phyloP scores from a whole-genome alignment of 2,888 invertebrate genomes.

The Phaonia tiefii region DNA sequence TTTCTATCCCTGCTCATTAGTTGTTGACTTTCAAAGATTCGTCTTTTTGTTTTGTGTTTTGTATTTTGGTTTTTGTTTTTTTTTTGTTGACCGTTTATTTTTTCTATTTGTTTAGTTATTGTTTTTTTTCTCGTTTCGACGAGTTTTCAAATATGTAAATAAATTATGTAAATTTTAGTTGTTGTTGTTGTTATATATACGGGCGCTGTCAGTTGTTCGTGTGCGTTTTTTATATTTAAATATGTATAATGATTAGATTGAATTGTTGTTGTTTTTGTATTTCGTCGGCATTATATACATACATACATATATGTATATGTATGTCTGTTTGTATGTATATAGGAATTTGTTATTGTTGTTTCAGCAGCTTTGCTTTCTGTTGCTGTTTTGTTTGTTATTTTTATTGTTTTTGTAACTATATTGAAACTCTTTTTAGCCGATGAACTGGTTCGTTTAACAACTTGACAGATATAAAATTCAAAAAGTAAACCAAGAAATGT shows the following conservation, averaged over 20 bases:
- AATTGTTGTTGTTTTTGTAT: background rate
- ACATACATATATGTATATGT: too few species aligned
- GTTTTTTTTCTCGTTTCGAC: too few species aligned
- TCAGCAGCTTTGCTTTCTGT: background rate
- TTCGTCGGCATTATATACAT: too few species aligned
- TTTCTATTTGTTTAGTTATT: background rate
- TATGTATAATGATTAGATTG: background rate
- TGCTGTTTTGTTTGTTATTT: background rate
- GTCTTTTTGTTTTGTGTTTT: too few species aligned
- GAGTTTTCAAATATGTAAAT: slow-evolving; percentile 55
- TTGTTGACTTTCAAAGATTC: too few species aligned
- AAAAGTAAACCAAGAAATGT: slow-evolving; percentile 3
- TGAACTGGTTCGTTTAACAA: slow-evolving; percentile 32
- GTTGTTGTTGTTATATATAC: slow-evolving; percentile 2
- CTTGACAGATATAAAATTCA: slow-evolving; percentile 12
- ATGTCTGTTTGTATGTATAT: background rate
- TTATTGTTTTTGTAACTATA: background rate
- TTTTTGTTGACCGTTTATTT: background rate
- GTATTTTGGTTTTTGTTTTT: too few species aligned
- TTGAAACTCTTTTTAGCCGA: background rate
- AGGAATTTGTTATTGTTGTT: background rate
- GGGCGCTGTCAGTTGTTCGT: background rate
- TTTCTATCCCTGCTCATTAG: too few species aligned
- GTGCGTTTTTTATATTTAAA: slow-evolving; percentile 20
- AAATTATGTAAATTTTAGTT: slow-evolving; percentile 64